Evolutionary conservation across 2,113 vertebrate genomes (phyloP).

Genomic region (Opisthocomus hoazin): DNA sequence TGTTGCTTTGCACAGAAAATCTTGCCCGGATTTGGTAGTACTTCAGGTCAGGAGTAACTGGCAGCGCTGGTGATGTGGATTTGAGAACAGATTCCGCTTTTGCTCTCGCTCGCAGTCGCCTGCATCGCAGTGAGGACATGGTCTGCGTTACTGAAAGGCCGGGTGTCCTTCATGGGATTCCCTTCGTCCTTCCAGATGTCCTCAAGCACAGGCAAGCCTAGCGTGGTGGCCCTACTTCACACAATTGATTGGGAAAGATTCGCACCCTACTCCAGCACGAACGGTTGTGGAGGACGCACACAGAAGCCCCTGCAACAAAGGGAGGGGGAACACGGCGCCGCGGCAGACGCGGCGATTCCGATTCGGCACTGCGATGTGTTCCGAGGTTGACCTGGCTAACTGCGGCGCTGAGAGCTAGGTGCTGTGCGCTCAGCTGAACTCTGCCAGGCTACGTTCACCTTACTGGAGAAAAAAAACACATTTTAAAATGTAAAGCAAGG

Average conservation of each 20-base stretch:
- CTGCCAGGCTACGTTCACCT: not conserved
- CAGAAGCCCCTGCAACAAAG: not conserved
- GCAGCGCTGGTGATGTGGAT: not conserved
- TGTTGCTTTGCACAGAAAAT: not conserved
- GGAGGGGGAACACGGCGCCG: rapidly evolving
- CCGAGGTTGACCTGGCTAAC: not conserved
- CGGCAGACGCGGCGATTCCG: not conserved
- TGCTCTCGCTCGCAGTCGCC: rapidly evolving
- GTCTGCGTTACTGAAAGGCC: not conserved
- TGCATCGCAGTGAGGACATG: rapidly evolving
- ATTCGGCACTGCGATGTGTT: not conserved
- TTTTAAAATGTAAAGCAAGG: not conserved
- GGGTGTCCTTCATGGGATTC: not conserved
- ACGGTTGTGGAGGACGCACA: too few species aligned
- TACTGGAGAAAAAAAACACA: not conserved
- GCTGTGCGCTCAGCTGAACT: not conserved
- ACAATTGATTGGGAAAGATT: not conserved
- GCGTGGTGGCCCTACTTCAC: not conserved
- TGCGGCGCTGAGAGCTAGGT: not conserved
- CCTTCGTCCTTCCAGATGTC: not conserved
- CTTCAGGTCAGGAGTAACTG: not conserved
- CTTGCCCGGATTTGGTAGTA: not conserved
- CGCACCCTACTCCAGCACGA: not conserved
- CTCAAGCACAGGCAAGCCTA: rapidly evolving
- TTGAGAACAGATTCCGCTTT: not conserved